phyloP scores from a whole-genome alignment of 2,113 vertebrate species.

The Microcebus griseorufus region DNA sequence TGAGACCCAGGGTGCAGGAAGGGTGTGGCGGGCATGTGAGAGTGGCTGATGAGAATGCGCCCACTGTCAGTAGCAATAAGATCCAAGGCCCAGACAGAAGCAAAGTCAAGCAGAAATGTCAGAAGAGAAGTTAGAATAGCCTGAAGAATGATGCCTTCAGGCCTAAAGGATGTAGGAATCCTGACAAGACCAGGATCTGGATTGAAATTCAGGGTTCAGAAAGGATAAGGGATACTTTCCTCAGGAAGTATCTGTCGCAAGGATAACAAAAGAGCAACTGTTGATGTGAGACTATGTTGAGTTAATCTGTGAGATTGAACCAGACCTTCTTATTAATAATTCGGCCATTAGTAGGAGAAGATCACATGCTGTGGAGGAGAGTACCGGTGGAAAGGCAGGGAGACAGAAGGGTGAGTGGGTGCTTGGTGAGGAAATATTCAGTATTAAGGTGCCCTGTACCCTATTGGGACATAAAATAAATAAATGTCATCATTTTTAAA shows the following conservation, averaged over 20 bases:
- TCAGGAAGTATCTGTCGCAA: background rate
- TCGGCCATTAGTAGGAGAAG: background rate
- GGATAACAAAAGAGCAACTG: background rate
- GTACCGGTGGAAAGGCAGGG: background rate
- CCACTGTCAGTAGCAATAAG: background rate
- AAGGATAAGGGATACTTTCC: background rate
- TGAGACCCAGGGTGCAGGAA: background rate
- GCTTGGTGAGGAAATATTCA: background rate
- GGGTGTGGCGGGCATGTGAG: background rate
- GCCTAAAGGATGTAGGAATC: background rate
- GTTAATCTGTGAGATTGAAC: background rate
- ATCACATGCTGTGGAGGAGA: background rate
- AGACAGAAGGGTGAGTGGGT: background rate
- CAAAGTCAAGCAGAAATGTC: background rate
- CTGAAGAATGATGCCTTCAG: background rate
- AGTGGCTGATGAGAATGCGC: accelerated
- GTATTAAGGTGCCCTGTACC: background rate
- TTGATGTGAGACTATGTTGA: background rate
- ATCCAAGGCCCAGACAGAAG: background rate
- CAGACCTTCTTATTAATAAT: background rate
- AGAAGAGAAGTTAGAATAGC: background rate
- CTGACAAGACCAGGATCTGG: background rate
- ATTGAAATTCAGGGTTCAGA: background rate
- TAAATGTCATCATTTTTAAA: background rate
- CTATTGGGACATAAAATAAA: background rate